Base-by-base conservation (phyloP, 2,888 invertebrate genomes). In the Thereva nobilitata region DNA sequence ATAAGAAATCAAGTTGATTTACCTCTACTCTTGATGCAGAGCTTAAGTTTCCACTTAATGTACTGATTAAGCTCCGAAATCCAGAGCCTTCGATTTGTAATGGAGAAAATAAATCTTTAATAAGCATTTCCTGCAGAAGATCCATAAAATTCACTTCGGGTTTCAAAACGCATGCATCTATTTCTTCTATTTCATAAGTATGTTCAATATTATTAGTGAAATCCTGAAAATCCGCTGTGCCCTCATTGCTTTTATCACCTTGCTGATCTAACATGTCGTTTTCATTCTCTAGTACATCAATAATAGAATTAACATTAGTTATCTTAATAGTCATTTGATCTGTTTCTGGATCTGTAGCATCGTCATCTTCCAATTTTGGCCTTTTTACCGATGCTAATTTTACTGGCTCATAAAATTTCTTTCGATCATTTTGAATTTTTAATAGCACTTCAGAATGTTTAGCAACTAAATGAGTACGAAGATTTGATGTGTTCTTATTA, bases 381-480 rank as follows among this genome's bases (percentile, higher is more conserved):
- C 23, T 23, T 23, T 23, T 23, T 23, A 23, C 23, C 23, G 23
- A 23, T 23, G 23, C 23, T 2, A 23, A 23, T 23, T 23, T 23
- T 23, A 23, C 23, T 23, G 23, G 23, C 23, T n/a, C 47, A 5
- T 12, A 12, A 4, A 23, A 35, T 7, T 4, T 4, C 6, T 35
- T 50, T 50, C 12, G 34, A 9, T 42, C 23, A 42, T 8, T 45
- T 57, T 23, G 40, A 5, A 10, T 40, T 9, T 41, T 50, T 50
- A 40, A 61, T 2, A 61, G 7, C 3, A 61, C 61, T 6, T 61
- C 40, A 10, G n/a, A 40, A 40, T 61, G 61, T 45, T 50, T 61
- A 4, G 50, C n/a, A 3, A 50, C 9, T 57, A 79, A 71, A 71
- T 79, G 79, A 1, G 79, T 78, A 1, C 79, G 76, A 52, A 71